Base-by-base conservation (phyloP, 2,797 vertebrate species). In the Meda fulgida region DNA sequence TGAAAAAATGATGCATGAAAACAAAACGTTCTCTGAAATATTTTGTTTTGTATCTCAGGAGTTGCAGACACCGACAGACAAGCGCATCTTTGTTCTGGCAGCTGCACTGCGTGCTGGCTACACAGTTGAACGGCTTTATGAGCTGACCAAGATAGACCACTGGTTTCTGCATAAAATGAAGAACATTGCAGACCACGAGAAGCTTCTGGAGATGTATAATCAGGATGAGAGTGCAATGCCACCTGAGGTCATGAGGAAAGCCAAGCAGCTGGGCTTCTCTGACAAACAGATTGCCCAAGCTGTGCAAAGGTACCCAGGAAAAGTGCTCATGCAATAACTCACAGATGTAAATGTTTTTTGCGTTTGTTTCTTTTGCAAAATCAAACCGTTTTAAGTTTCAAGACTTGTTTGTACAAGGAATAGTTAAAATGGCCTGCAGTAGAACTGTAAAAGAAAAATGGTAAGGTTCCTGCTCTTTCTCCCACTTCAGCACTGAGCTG, bases 111-210 rank as follows among this genome's bases (percentile, higher is more conserved):
- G 94, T 43, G 96, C 95, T 0, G 96, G 96, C 1, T 99, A 98
- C 92, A 95, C 96, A 0, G 97, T 99, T 0, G 97, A 97, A 69
- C 96, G 96, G 51, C 96, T 99, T 51, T 97, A 99, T 0, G 94
- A 97, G 46, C 96, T 99, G 86, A 99, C 98, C 3, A 98, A 97
- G 93, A 99, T 99, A 0, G 97, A 99, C 94, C 96, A 96, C 91
- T 99, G 98, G 98, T 99, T 99, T 93, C 95, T 99, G 89, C 92
- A 98, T 94, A 97, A 99, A 89, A 99, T 99, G 98, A 98, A 98
- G 93, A 97, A 96, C 92, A 99, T 99, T n/a, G 75, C 95, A 0
- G 95, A 97, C 87, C 97, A 99, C 0, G 86, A 96, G 7, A 88
- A 91, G 21, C 92, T 96, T 89, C 94, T 99, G 85, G 97, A 98